A percentile compares a stretch with the other conserved stretches of the same genome.
phyloP scores from a whole-genome alignment of 1,140 invertebrate genomes.

The Plectus sambesii region DNA sequence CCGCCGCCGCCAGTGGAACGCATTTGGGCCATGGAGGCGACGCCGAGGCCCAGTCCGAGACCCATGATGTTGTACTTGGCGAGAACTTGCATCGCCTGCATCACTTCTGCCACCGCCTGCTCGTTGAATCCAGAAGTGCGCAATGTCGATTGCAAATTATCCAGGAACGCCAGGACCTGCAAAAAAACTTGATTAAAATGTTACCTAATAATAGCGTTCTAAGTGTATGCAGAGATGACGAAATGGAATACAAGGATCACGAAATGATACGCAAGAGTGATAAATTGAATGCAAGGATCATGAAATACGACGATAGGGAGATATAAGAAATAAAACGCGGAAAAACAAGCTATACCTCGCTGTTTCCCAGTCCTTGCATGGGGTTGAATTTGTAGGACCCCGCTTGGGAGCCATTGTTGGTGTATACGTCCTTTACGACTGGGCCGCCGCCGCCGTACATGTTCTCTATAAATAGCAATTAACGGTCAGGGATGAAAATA shows the following conservation, averaged over 20 bases:
- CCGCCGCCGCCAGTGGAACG: slow-evolving; percentile 21
- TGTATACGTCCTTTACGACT: no score
- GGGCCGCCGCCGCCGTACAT: no score
- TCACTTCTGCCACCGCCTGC: slow-evolving; percentile 71
- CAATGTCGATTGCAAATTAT: slow-evolving; percentile 58
- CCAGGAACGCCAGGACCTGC: slow-evolving; percentile 39
- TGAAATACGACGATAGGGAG: slow-evolving; percentile 5
- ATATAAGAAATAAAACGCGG: slow-evolving; percentile 3
- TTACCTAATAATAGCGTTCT: no score
- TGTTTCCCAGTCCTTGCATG: slow-evolving; percentile 33
- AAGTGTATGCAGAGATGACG: no score
- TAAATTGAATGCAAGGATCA: slow-evolving; percentile 20
- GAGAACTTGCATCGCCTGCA: slow-evolving; percentile 73
- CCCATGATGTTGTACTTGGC: slow-evolving; percentile 86
- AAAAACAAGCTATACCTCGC: slow-evolving; percentile 33
- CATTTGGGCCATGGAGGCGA: slow-evolving; percentile 41
- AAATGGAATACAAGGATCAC: no score
- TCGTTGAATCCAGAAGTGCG: slow-evolving; percentile 75
- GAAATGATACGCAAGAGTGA: no score
- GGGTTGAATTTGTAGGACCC: slow-evolving; percentile 23
- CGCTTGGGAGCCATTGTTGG: background rate
- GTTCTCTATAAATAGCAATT: no score
- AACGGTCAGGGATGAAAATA: no score
- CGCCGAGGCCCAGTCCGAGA: slow-evolving; percentile 65
- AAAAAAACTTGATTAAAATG: slow-evolving; percentile 17